phyloP scores from a whole-genome alignment of 2,113 vertebrate genomes.

The Eira barbara region DNA sequence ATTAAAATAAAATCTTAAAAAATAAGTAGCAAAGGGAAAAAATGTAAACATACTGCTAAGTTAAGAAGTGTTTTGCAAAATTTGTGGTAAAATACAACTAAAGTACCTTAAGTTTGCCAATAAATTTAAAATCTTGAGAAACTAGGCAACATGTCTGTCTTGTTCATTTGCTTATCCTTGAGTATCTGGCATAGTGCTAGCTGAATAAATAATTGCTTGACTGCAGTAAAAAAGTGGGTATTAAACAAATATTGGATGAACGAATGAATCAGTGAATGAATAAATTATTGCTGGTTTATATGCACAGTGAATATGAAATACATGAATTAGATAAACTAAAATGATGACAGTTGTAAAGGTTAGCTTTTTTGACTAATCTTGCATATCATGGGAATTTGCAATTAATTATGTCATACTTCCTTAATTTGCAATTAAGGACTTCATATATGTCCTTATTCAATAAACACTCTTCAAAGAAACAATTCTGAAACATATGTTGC shows the following conservation, averaged over 20 bases:
- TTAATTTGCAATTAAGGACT: background rate
- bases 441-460: background rate
- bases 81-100: background rate
- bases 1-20: background rate
- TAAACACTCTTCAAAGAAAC: background rate
- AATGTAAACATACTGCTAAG: background rate
- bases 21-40: background rate
- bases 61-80: background rate
- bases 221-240: background rate
- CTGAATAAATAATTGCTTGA: background rate
- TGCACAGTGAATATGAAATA: background rate
- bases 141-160: background rate
- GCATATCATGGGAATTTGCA: background rate
- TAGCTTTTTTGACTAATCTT: background rate
- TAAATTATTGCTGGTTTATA: background rate
- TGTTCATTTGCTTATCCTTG: background rate
- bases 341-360: background rate
- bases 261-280: background rate
- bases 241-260: background rate
- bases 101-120: background rate
- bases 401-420: background rate
- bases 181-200: background rate
- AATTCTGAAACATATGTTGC: background rate
- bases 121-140: background rate
- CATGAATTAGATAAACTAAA: background rate